Percentiles rank a stretch among this genome's conserved stretches.
Evolutionary conservation across 1,140 invertebrate genomes (phyloP).

Genomic region (Cecropterus lyciades): DNA sequence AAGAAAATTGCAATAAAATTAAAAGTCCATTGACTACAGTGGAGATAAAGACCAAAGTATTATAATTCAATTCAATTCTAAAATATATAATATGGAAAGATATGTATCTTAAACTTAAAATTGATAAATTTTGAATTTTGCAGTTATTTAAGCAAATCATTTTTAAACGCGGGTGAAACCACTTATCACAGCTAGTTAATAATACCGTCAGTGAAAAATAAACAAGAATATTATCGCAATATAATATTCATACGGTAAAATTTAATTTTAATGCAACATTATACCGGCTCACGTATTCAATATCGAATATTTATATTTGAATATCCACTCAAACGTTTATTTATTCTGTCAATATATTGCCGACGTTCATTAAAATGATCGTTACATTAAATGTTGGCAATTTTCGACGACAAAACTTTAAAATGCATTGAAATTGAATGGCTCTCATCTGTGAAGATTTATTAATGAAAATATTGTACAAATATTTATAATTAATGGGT

Average conservation of each 20-base stretch:
- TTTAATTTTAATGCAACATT: slow-evolving; percentile 20
- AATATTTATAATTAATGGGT: background rate
- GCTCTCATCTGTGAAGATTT: slow-evolving; percentile 7
- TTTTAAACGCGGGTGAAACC: too few relatives aligned
- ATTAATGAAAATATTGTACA: slow-evolving; percentile 3
- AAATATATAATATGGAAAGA: too few relatives aligned
- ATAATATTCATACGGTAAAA: background rate
- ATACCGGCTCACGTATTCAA: slow-evolving; percentile 28
- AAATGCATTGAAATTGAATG: slow-evolving; percentile 31
- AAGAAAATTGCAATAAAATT: too few relatives aligned
- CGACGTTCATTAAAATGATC: slow-evolving; percentile 30
- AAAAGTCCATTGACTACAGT: too few relatives aligned
- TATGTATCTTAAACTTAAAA: too few relatives aligned
- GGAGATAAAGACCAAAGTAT: too few relatives aligned
- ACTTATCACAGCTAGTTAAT: too few relatives aligned
- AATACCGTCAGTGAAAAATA: too few relatives aligned
- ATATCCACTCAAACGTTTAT: slow-evolving; percentile 18
- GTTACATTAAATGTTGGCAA: slow-evolving; percentile 24
- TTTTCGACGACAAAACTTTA: slow-evolving; percentile 22
- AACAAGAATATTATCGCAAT: too few relatives aligned
- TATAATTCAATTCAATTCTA: too few relatives aligned
- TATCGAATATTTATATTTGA: slow-evolving; percentile 26
- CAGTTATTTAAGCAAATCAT: too few relatives aligned
- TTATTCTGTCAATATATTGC: slow-evolving; percentile 30
- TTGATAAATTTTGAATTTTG: too few relatives aligned